Conservation (phyloP, 2,888 invertebrate species). For the Melieria omissa region DNA sequence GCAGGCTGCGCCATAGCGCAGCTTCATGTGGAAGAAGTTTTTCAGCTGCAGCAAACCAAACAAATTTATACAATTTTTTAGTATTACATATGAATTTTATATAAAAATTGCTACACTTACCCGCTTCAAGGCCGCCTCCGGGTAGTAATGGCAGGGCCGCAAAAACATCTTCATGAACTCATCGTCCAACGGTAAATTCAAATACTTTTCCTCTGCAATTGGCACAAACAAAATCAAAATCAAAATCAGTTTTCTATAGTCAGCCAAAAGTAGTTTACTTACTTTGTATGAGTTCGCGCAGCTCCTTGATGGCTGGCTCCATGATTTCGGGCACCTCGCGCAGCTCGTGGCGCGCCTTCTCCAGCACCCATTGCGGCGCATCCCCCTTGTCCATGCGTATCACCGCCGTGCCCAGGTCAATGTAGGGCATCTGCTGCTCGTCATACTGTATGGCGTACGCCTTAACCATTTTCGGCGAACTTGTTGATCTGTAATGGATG, state of each 20-base stretch:
- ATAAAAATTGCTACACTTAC: slow-evolving; percentile 64
- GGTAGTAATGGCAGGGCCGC: slow-evolving; percentile 87
- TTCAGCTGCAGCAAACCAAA: slow-evolving; percentile 70
- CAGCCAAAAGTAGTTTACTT: slow-evolving; percentile 37
- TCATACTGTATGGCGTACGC: slow-evolving; percentile 67
- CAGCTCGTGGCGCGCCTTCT: slow-evolving; percentile 76
- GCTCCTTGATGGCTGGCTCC: slow-evolving; percentile 70
- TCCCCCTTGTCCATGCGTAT: slow-evolving; percentile 75
- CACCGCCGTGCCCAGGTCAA: slow-evolving; percentile 72
- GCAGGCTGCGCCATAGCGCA: slow-evolving; percentile 73
- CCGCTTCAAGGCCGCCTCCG: slow-evolving; percentile 81
- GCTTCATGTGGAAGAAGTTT: slow-evolving; percentile 77
- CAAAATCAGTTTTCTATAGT: too few relatives aligned
- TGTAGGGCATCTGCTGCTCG: slow-evolving; percentile 71
- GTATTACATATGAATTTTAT: too few relatives aligned
- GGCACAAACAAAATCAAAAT: not conserved
- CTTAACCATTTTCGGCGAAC: slow-evolving; percentile 50
- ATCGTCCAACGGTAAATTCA: slow-evolving; percentile 76
- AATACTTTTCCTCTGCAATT: slow-evolving; percentile 72
- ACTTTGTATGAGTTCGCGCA: slow-evolving; percentile 70
- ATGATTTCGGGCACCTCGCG: slow-evolving; percentile 78
- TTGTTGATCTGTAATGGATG: not conserved
- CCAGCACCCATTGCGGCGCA: slow-evolving; percentile 69
- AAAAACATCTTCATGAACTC: slow-evolving; percentile 82
- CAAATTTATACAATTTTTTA: too few relatives aligned